Base-by-base conservation (phyloP, 2,797 vertebrate genomes). In the Eutrigla gurnardus region DNA sequence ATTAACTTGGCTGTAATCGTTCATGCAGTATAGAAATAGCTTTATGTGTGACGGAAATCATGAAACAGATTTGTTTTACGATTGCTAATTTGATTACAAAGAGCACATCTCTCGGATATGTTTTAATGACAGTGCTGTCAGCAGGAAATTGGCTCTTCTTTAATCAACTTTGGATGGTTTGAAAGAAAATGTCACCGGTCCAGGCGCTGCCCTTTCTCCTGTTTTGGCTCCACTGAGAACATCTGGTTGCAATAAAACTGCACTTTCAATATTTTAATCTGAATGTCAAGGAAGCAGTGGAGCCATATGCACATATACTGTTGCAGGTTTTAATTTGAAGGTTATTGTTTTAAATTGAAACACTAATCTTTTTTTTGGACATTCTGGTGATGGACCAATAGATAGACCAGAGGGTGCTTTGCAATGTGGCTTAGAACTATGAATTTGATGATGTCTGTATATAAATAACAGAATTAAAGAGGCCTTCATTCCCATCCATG, bases 241-340 rank as follows among this genome's bases (percentile, higher is more conserved):
- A 78, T 83, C 75, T 71, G 72, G 55, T 39, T 18, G 77, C 76
- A 85, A 81, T 82, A 74, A 88, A 84, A 84, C 9, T 63, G 61
- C 46, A 75, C 69, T 83, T 83, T 81, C 71, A 66, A 46, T 82
- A 78, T 72, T 10, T 17, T 36, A 73, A 65, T 77, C 59, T 83
- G 89, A 89, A 91, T 91, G 83, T 84, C 86, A 88, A 52, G 47
- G 52, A 67, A 69, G 69, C 71, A 7, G 57, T 3, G 4, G 68
- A 83, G 65, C 72, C 47, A n/a, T 69, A 58, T 11, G 36, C 46
- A 53, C 61, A 82, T 73, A 83, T 76, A 58, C 70, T 69, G 39
- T 39, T 46, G 17, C 4, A 55, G 4, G 33, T 63, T 83, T 75
- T 69, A 70, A 78, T 75, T 58, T 70, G 47, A 78, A 80, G 53